Base-by-base conservation (phyloP, 2,797 vertebrate genomes). In the Emys orbicularis region DNA sequence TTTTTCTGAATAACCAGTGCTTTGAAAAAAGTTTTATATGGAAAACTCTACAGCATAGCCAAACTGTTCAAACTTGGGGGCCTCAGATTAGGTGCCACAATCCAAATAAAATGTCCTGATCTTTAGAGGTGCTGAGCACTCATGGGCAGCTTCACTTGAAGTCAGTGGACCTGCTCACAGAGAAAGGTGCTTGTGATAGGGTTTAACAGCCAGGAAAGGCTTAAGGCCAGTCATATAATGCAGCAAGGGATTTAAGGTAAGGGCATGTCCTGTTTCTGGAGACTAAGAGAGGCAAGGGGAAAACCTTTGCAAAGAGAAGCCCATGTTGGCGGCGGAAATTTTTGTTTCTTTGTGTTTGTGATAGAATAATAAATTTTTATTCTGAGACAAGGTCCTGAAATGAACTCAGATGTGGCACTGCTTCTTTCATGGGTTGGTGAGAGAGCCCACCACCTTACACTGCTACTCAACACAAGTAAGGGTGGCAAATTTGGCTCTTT, bases 181-280 rank as follows among this genome's bases (percentile, higher is more conserved):
- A 87, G 84, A 61, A 72, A 50, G 27, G 27, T 91, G 54, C 57
- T 79, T 87, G 84, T 81, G n/a, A 18, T 52, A 59, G 79, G 84
- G 59, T 56, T 77, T 59, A 87, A 92, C 10, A 79, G 87, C 29
- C 90, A 54, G 25, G 21, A 94, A 95, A 84, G 79, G 81, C 76
- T 81, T 68, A 19, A 19, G 61, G 18, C 8, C 94, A 89, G 16
- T 34, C 79, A 49, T 59, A 23, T 41, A 25, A 47, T 49, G 83
- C 83, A 84, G 53, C 31, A 21, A 68, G 91, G 90, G 83, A 59
- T 53, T 86, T 68, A 74, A 82, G 54, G 79, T 79, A 61, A 61
- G 90, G 56, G 31, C 92, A 41, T 77, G 47, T 91, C 81, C 77
- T 84, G 65, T 91, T 91, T 96, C 93, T 88, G 79, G n/a, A 37